phyloP scores from a whole-genome alignment of 2,797 vertebrate species.

The Anniella stebbinsi region DNA sequence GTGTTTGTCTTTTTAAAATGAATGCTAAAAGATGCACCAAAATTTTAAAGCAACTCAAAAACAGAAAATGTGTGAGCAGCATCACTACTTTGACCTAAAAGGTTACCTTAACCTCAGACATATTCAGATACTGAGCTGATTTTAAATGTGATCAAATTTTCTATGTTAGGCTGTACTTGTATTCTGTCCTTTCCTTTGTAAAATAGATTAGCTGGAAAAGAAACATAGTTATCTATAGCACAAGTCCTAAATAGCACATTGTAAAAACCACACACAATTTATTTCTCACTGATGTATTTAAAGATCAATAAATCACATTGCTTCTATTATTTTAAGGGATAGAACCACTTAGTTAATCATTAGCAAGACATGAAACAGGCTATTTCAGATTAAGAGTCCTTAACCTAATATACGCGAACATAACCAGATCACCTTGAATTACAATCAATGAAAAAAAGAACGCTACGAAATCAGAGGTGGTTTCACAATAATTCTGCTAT shows the following conservation, averaged over 20 bases:
- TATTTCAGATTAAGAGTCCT: slow-evolving; percentile 41
- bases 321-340: slow-evolving; percentile 46
- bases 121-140: slow-evolving; percentile 35
- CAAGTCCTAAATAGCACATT: slow-evolving; percentile 27
- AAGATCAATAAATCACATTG: accelerated
- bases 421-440: slow-evolving; percentile 47
- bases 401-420: slow-evolving; percentile 43
- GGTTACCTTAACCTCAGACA: slow-evolving; percentile 22
- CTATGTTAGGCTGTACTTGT: slow-evolving; percentile 30
- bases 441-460: slow-evolving; percentile 57
- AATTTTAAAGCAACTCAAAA: neutral
- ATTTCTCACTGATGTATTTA: neutral
- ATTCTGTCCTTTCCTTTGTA: neutral
- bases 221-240: slow-evolving; percentile 53
- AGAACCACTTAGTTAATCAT: slow-evolving; percentile 26
- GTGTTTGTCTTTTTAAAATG: slow-evolving; percentile 11
- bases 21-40: slow-evolving; percentile 34
- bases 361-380: slow-evolving; percentile 22
- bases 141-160: slow-evolving; percentile 45
- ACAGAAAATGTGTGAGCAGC: neutral
- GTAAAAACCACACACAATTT: slow-evolving; percentile 3
- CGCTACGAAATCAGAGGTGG: slow-evolving; percentile 29
- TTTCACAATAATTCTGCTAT: slow-evolving; percentile 52
- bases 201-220: slow-evolving; percentile 45
- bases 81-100: neutral